Evolutionary conservation across 2,113 vertebrate species (phyloP), one percentile per base, ranked within the genome.

Genomic region (Rhabdornis inornatus): DNA sequence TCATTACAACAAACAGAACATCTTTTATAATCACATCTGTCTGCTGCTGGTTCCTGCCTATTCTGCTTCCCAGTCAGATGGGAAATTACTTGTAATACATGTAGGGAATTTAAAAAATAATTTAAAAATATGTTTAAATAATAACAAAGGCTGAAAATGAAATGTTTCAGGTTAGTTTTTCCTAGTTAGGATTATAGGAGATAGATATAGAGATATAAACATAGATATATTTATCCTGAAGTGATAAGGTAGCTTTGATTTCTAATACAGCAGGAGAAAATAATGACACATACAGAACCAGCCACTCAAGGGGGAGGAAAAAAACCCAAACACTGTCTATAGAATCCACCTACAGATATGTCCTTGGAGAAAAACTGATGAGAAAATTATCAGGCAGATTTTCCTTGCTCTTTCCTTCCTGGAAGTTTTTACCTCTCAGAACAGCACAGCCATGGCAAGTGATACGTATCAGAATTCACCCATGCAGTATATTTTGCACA

Each of bases 381-480:
- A 79, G 80, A 79, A 91, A 90, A 87, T 78, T 27, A 96, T 75
- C 77, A 60, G 44, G 44, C 88, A 96, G 35, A 71, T 75, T 87
- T 89, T 86, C 52, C 65, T 37, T 45, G 66, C 82, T 76, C 14
- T 52, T 91, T 61, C 65, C 86, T 83, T 76, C 53, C 61, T 90
- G 76, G 35, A 94, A 84, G 60, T 56, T 92, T 84, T 75, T 94
- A 59, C 37, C 72, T 89, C 60, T 92, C 47, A 3, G 11, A 93
- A 52, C 30, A 75, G 65, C 52, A 42, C 39, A 64, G 61, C 40
- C 47, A 25, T 11, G 39, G 83, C 71, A 63, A 78, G 71, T 45
- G 47, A 55, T 71, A 89, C 4, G 47, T 45, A 90, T 90, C 79
- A 81, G 80, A 81, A 93, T 76, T 90, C 94, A 83, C 33, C 89